Evolutionary conservation across 2,113 vertebrate genomes (phyloP).

Genomic region (Lepisosteus oculatus): DNA sequence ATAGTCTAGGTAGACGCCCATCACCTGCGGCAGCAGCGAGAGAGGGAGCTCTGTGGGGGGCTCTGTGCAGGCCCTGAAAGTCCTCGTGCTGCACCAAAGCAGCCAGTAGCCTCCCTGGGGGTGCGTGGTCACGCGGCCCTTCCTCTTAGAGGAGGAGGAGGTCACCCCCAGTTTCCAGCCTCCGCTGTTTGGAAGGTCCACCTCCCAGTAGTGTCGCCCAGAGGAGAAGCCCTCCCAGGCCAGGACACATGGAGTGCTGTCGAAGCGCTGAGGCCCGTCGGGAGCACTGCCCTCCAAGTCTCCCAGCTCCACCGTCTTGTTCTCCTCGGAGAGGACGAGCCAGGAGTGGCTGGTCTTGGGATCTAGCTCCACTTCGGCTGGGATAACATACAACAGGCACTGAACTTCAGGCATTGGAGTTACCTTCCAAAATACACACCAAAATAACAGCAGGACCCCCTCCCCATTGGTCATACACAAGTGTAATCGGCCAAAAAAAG

Average conservation of each 20-base stretch:
- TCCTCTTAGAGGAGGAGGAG: conserved; percentile 41
- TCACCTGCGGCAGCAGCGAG: conserved; percentile 57
- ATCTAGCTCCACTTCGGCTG: conserved; percentile 63
- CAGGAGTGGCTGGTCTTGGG: conserved; percentile 59
- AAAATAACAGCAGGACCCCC: no score
- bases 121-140: conserved; percentile 56
- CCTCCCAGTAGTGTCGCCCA: conserved; percentile 71
- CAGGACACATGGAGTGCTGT: conserved; percentile 58
- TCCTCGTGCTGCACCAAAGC: conserved; percentile 57
- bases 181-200: conserved; percentile 56
- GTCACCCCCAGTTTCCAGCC: conserved; percentile 66
- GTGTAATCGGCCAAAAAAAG: no score
- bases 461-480: no score
- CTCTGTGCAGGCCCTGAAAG: conserved; percentile 63
- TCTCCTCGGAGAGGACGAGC: conserved; percentile 62
- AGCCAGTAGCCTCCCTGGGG: conserved; percentile 55
- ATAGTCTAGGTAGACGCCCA: conserved; percentile 81
- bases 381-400: no score
- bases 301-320: conserved; percentile 54
- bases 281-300: conserved; percentile 22
- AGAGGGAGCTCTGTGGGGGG: conserved; percentile 59
- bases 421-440: no score
- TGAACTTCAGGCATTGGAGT: no score
- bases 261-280: conserved; percentile 55
- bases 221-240: conserved; percentile 58